Conservation (phyloP, 2,797 vertebrate species). For the Sphenodon punctatus region DNA sequence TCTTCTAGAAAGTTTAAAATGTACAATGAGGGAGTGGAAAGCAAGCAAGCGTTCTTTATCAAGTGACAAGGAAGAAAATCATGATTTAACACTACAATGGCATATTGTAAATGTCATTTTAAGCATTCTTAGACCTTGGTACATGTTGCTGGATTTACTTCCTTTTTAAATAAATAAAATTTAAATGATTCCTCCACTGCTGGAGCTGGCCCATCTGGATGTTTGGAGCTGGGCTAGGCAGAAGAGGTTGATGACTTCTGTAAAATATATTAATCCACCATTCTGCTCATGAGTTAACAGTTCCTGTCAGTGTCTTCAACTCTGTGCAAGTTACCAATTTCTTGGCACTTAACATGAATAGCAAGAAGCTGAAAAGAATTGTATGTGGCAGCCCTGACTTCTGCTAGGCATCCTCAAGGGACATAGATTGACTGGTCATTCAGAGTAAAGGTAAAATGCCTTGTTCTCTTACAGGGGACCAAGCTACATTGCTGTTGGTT, state of each 20-base stretch:
- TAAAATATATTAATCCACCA: conserved; percentile 49
- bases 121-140: conserved; percentile 74
- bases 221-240: conserved; percentile 49
- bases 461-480: conserved; percentile 74
- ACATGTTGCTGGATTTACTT: conserved; percentile 68
- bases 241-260: conserved; percentile 44
- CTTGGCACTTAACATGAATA: conserved; percentile 35
- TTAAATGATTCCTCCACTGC: conserved; percentile 55
- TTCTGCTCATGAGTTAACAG: conserved; percentile 49
- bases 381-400: conserved; percentile 8
- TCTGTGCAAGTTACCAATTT: conserved; percentile 43
- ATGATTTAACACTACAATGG: conserved; percentile 75
- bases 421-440: neutral
- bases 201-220: conserved; percentile 60
- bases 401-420: conserved; percentile 18
- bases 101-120: conserved; percentile 82
- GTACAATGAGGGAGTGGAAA: conserved; percentile 71
- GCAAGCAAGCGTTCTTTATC: conserved; percentile 74
- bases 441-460: conserved; percentile 44
- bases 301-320: conserved; percentile 54
- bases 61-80: conserved; percentile 66
- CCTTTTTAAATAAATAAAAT: conserved; percentile 19
- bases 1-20: conserved; percentile 77
- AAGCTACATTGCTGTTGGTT: conserved; percentile 70
- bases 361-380: conserved; percentile 26